Conservation (phyloP, 1,140 invertebrate species). For the Pentalonia nigronervosa region DNA sequence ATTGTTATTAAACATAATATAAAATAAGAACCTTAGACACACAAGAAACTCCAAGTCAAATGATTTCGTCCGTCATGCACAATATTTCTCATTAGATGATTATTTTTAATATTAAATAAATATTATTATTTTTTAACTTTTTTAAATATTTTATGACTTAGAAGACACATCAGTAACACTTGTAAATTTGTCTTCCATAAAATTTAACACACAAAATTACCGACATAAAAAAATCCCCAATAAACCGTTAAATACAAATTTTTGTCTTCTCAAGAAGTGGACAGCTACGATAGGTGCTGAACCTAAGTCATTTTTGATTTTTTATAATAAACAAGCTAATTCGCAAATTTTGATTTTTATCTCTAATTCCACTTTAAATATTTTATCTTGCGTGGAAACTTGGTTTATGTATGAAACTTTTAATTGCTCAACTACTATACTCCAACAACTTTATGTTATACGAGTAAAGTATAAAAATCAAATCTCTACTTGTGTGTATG, state of each 20-base stretch:
- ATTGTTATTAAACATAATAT: too few species aligned
- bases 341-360: neutral
- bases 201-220: conserved; percentile 17
- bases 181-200: neutral
- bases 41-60: too few species aligned
- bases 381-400: neutral
- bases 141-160: too few species aligned
- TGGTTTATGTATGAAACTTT: neutral
- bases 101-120: too few species aligned
- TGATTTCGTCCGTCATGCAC: too few species aligned
- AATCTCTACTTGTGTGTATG: neutral
- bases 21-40: too few species aligned
- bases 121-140: too few species aligned
- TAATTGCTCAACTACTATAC: neutral
- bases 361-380: neutral
- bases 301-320: neutral
- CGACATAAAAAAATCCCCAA: neutral
- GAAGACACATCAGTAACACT: too few species aligned
- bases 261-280: neutral
- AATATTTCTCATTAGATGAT: too few species aligned
- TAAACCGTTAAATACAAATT: neutral
- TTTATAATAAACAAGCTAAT: neutral
- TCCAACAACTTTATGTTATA: neutral
- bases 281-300: neutral
- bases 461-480: neutral